Evolutionary conservation across 2,888 invertebrate genomes (phyloP).

Genomic region (Megaustenia siamemsis): DNA sequence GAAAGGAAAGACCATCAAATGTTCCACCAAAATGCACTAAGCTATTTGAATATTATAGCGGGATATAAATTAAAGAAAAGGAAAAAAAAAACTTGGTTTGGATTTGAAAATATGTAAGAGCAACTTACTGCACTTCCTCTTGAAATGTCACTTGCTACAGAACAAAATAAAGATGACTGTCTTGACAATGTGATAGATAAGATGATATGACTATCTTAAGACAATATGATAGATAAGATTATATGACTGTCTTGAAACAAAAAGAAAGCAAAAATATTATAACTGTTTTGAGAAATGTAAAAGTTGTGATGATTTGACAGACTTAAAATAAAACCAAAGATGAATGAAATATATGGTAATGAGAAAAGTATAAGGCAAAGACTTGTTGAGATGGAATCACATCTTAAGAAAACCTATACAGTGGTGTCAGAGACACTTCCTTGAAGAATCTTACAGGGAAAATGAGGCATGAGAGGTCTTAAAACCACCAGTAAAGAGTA

Average conservation of each 20-base stretch:
- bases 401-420: too few relatives aligned
- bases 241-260: neutral
- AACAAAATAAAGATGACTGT: slow-evolving; percentile 41
- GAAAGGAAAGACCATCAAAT: slow-evolving; percentile 19
- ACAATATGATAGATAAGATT: neutral
- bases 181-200: too few relatives aligned
- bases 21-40: slow-evolving; percentile 36
- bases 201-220: neutral
- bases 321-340: too few relatives aligned
- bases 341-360: too few relatives aligned
- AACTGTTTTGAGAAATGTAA: too few relatives aligned
- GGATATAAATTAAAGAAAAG: slow-evolving; percentile 1
- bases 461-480: too few relatives aligned
- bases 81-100: slow-evolving; percentile 32
- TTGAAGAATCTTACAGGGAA: too few relatives aligned
- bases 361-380: too few relatives aligned
- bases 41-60: slow-evolving; percentile 32
- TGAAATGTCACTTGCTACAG: slow-evolving; percentile 56
- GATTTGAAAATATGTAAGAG: slow-evolving; percentile 48
- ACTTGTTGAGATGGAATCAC: too few relatives aligned
- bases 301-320: too few relatives aligned
- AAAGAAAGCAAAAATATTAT: neutral
- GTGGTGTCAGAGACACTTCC: too few relatives aligned
- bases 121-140: slow-evolving; percentile 73
- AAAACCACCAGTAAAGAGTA: too few relatives aligned